These are phyloP conservation scores for Pristionchus maxplancki DNA, from an alignment of 2,888 invertebrate genomes.

Conservation along the genomic window DNA sequence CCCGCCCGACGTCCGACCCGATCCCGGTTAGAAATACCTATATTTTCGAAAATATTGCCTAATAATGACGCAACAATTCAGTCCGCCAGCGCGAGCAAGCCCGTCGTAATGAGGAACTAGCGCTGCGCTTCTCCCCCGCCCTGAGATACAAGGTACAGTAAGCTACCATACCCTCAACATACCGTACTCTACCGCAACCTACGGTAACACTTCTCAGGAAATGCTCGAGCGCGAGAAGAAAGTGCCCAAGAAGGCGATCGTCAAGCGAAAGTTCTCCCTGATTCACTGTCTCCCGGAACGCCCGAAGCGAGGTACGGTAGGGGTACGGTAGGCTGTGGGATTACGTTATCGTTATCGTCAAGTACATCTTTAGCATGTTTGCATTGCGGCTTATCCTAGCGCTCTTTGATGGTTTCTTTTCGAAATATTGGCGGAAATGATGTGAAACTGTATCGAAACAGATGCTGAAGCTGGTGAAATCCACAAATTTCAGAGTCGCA, in stretches of 20 bases:
- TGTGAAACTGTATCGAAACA: not conserved
- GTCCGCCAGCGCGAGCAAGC: not conserved
- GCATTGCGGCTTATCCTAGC: not conserved
- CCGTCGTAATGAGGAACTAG: not conserved
- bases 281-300: not conserved
- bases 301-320: conserved; percentile 22
- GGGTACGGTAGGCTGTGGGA: not conserved
- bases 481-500: not conserved
- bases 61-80: not conserved
- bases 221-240: conserved; percentile 16
- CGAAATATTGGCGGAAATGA: not conserved
- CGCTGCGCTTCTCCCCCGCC: not conserved
- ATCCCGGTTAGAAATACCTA: not conserved
- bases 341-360: not conserved
- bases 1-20: conserved; percentile 22
- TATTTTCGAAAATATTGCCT: not conserved
- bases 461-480: not conserved
- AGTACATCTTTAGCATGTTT: not conserved
- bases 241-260: not conserved
- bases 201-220: not conserved
- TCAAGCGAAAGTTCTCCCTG: conserved; percentile 30
- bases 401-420: not conserved
- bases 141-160: conserved; percentile 22
- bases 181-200: not conserved
- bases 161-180: not conserved